These are phyloP conservation scores for Zaprionus gabonicus DNA, from an alignment of 1,140 invertebrate genomes.

Conservation along the genomic window DNA sequence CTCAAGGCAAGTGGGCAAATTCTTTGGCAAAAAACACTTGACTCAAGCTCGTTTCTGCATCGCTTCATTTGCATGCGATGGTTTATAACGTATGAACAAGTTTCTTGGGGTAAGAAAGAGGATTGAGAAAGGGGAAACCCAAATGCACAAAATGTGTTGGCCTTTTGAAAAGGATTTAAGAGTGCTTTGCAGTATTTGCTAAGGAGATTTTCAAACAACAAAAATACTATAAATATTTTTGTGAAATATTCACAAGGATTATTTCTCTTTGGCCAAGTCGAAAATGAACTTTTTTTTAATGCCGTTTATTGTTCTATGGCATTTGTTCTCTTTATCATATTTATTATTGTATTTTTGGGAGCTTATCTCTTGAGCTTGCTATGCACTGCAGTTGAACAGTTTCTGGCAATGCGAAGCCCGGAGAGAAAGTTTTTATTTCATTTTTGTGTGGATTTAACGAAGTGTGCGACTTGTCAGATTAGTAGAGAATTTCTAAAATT, in stretches of 20 bases:
- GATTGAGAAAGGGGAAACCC: not conserved
- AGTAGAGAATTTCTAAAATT: not conserved
- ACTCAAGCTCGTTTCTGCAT: not conserved
- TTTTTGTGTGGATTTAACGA: not conserved
- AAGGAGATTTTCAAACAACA: not conserved
- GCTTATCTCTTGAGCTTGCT: not conserved
- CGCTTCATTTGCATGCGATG: not conserved
- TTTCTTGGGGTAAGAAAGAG: not conserved
- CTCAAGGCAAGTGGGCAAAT: not conserved
- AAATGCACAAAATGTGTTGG: not conserved
- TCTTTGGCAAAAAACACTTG: not conserved
- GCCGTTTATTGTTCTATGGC: not conserved
- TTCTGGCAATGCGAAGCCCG: not conserved
- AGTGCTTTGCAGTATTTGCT: not conserved
- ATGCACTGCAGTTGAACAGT: not conserved
- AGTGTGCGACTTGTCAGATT: not conserved
- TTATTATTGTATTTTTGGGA: not conserved
- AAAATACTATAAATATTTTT: not conserved
- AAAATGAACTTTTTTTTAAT: not conserved
- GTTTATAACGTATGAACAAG: not conserved
- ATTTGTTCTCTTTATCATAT: not conserved
- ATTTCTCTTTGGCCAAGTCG: not conserved
- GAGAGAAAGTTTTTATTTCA: not conserved
- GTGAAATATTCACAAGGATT: not conserved
- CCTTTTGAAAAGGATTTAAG: not conserved